These are phyloP conservation scores for Amphimedon queenslandica DNA, from an alignment of 37 sponge, comb jelly and placozoan species.

Conservation along the genomic window DNA sequence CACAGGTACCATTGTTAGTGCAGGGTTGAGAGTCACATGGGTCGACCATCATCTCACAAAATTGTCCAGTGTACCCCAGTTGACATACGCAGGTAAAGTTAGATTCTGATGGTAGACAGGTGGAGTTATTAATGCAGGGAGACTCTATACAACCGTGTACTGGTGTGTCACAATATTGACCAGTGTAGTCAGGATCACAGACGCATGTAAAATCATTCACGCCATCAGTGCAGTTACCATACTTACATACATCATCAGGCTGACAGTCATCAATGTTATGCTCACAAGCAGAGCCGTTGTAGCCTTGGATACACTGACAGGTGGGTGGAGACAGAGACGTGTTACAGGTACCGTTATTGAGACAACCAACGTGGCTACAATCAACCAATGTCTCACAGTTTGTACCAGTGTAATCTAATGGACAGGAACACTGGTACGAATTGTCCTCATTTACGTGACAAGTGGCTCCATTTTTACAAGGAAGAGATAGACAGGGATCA, in stretches of 20 bases:
- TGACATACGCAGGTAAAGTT: slow-evolving; percentile 2
- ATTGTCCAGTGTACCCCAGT: neutral
- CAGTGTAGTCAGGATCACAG: slow-evolving; percentile 21
- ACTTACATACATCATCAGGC: slow-evolving; percentile 21
- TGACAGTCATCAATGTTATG: slow-evolving; percentile 17
- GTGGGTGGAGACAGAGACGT: slow-evolving; percentile 14
- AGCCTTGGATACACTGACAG: slow-evolving; percentile 47
- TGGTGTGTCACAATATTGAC: slow-evolving; percentile 13
- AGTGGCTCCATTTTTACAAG: slow-evolving; percentile 20
- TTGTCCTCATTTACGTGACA: slow-evolving; percentile 2
- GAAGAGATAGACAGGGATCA: slow-evolving; percentile 5
- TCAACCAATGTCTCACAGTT: slow-evolving; percentile 29
- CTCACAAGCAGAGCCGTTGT: slow-evolving; percentile 51
- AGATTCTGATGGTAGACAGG: too few relatives aligned
- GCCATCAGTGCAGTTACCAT: slow-evolving; percentile 16
- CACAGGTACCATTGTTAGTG: slow-evolving; percentile 21
- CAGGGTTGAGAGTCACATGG: slow-evolving; percentile 19
- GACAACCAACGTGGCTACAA: neutral
- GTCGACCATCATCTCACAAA: neutral
- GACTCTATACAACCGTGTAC: slow-evolving; percentile 20
- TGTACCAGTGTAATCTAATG: slow-evolving; percentile 12
- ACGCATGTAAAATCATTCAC: slow-evolving; percentile 1
- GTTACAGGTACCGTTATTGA: neutral
- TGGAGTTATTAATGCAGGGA: slow-evolving; percentile 44
- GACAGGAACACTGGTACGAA: slow-evolving; percentile 16